Base-by-base conservation (phyloP, 1,140 invertebrate species). In the Drosophila aff. region DNA sequence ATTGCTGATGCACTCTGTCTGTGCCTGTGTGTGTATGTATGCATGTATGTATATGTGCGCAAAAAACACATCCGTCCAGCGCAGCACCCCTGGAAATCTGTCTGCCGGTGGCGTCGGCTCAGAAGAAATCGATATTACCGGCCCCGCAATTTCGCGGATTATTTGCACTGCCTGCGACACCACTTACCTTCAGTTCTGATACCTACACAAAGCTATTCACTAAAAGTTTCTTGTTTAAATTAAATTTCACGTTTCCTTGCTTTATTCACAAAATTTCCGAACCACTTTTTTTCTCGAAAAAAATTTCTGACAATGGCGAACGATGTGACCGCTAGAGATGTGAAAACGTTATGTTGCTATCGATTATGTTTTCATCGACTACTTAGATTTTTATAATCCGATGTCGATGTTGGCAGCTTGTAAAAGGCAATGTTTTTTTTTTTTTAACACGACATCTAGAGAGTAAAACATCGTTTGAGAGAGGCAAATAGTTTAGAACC, bases 121-220 rank as follows among this genome's bases (percentile, higher is more conserved):
- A 11, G 1, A 38, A 52, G 67, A 78, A 78, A 78, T 78, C 76
- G 23, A 78, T 78, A 64, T 10, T 46, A 18, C 75, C 52, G 64
- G 58, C 36, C 36, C 11, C 28, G 36, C 11, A 21, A 15, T 36
- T 63, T 38, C 26, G 6, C 41, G 8, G 1, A n/a, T 15, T 15
- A n/a, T 23, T 55, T 18, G 10, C 41, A 18, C 4, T 0, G 11
- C 0, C n/a, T n/a, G 26, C 16, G 31, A 15, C 26, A 8, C 5
- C 18, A 23, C 75, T 78, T 64, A 78, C 65, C 75, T 62, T 9
- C 46, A n/a, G 1, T 18, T 72, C 10, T 26, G 0, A 47, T 26
- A 15, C 15, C 28, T 52, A 4, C 4, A 46, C 41, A 15, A 3
- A 46, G 1, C 5, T 13, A 23, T 15, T 21, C 41, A 18, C 16